Evolutionary conservation across 2,888 invertebrate species (phyloP).

Genomic region (Oscheius sp.): DNA sequence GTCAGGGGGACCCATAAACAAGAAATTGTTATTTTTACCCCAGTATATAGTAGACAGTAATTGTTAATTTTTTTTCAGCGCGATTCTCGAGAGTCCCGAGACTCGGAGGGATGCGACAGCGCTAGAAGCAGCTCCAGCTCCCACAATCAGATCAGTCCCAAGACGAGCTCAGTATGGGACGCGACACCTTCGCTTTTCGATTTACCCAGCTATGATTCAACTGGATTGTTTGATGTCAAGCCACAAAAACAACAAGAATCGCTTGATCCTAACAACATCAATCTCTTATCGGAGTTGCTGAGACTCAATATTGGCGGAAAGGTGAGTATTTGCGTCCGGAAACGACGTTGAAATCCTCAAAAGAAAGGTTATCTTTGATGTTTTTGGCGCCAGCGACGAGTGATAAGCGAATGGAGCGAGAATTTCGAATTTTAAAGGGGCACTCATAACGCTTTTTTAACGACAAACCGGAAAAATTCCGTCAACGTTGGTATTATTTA

Average conservation of each 20-base stretch:
- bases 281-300: conserved; percentile 46
- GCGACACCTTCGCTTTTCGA: conserved; percentile 35
- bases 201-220: conserved; percentile 18
- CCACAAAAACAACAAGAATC: conserved; percentile 1
- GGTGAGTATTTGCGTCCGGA: background rate
- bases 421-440: too few species aligned
- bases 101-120: conserved; percentile 45
- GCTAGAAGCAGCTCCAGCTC: conserved; percentile 44
- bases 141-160: conserved; percentile 48
- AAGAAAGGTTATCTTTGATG: too few species aligned
- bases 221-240: conserved; percentile 36
- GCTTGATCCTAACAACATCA: conserved; percentile 33
- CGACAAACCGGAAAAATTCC: too few species aligned
- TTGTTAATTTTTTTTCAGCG: conserved; percentile 7
- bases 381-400: conserved; percentile 4
- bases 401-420: background rate
- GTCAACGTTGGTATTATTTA: too few species aligned
- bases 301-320: conserved; percentile 43
- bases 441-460: too few species aligned
- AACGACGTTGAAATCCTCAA: too few species aligned
- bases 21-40: too few species aligned
- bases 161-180: conserved; percentile 29
- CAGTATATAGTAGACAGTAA: too few species aligned
- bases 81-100: conserved; percentile 27
- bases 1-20: background rate